Conservation (phyloP, 2,797 vertebrate species). For the Sebastes miniatus region DNA sequence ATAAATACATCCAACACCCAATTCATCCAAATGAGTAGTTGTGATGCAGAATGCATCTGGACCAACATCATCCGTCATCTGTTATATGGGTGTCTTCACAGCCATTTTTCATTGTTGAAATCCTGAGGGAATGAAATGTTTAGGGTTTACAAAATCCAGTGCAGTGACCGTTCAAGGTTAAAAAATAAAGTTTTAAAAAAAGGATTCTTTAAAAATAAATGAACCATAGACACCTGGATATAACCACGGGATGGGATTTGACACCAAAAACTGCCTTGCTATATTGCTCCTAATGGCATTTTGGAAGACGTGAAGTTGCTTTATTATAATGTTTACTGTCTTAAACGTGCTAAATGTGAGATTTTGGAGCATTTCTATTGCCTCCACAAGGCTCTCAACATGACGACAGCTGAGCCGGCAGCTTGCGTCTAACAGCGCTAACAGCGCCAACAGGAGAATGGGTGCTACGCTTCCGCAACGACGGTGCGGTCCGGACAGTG, state of each 20-base stretch:
- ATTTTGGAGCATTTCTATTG: no score
- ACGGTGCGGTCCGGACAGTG: accelerated
- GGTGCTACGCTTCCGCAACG: no score
- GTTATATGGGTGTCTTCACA: not conserved
- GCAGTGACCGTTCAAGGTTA: not conserved
- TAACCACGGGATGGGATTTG: not conserved
- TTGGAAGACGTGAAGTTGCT: not conserved
- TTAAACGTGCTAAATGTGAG: not conserved
- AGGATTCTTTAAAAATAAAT: not conserved
- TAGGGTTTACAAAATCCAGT: not conserved
- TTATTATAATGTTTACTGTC: not conserved
- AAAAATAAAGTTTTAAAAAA: not conserved
- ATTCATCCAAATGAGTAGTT: conserved; percentile 25
- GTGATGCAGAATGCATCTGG: conserved; percentile 6
- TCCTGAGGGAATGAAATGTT: not conserved
- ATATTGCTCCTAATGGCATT: not conserved
- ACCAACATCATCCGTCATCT: conserved; percentile 19
- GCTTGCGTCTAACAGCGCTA: no score
- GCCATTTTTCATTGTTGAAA: conserved; percentile 11
- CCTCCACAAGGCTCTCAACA: no score
- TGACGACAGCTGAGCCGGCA: no score
- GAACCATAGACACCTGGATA: not conserved
- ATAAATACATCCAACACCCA: conserved; percentile 30
- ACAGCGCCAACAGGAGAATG: no score
- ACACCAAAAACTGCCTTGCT: not conserved